phyloP scores from a whole-genome alignment of 2,113 vertebrate genomes.

The Crotalus tigris region DNA sequence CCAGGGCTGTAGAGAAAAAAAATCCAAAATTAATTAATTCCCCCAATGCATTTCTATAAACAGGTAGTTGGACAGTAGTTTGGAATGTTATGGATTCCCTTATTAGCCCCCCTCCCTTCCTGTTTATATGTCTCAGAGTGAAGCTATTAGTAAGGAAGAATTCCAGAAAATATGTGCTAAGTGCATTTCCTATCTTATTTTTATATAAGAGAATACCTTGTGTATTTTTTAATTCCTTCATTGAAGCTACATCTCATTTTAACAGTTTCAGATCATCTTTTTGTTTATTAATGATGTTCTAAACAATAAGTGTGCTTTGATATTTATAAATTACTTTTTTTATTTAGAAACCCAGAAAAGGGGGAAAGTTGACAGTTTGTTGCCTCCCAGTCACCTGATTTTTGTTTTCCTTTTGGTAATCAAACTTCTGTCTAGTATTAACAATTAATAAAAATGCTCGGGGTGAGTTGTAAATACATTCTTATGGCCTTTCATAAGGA shows the following conservation, averaged over 20 bases:
- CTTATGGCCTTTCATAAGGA: constrained; percentile 18
- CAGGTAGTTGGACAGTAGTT: not conserved
- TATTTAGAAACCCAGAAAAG: constrained; percentile 38
- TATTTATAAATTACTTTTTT: not conserved
- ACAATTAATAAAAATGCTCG: constrained; percentile 41
- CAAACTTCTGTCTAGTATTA: constrained; percentile 47
- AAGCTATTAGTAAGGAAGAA: not conserved
- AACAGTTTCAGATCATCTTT: not conserved
- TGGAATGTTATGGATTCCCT: not conserved
- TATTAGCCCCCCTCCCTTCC: not conserved
- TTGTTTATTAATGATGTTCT: not conserved
- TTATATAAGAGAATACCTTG: not conserved
- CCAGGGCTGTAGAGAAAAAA: not conserved
- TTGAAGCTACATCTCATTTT: not conserved
- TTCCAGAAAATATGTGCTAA: not conserved
- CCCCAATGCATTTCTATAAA: not conserved
- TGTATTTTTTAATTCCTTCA: not conserved
- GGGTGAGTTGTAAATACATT: constrained; percentile 27
- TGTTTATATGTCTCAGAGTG: not conserved
- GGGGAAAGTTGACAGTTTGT: constrained; percentile 73
- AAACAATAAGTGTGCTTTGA: not conserved
- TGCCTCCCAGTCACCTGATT: constrained; percentile 62
- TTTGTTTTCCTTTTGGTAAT: constrained; percentile 45
- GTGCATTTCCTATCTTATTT: not conserved
- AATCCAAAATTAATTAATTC: not conserved